These are phyloP conservation scores for Jaculus jaculus DNA, from an alignment of 2,113 vertebrate genomes.

Conservation along the genomic window DNA sequence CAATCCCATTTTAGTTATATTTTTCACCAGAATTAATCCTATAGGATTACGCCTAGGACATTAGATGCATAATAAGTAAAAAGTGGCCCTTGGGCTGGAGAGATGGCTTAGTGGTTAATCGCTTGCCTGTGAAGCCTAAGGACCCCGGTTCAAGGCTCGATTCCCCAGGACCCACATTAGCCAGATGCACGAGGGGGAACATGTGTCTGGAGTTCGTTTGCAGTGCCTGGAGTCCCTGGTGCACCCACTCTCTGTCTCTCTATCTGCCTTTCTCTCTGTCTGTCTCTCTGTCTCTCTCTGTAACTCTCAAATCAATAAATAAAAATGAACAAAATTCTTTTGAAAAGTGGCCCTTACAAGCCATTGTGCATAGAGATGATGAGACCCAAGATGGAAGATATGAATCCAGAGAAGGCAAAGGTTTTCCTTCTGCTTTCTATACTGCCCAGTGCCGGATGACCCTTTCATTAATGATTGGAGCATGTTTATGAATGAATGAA, in stretches of 20 bases:
- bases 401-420: not conserved
- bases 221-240: too few species aligned
- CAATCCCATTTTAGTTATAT: not conserved
- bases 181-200: too few species aligned
- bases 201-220: too few species aligned
- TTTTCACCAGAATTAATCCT: not conserved
- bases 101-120: too few species aligned
- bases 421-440: not conserved
- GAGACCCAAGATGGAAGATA: not conserved
- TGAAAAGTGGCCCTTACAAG: not conserved
- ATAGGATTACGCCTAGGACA: not conserved
- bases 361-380: not conserved
- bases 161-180: too few species aligned
- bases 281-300: too few species aligned
- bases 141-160: too few species aligned
- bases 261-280: too few species aligned
- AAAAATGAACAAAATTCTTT: too few species aligned
- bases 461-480: not conserved
- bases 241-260: too few species aligned
- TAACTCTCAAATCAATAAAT: too few species aligned
- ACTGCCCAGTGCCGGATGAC: accelerated
- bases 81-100: not conserved
- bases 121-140: too few species aligned
- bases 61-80: not conserved
- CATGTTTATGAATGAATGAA: not conserved